Base-by-base conservation (phyloP, 2,113 vertebrate genomes). In the Oxyura jamaicensis region DNA sequence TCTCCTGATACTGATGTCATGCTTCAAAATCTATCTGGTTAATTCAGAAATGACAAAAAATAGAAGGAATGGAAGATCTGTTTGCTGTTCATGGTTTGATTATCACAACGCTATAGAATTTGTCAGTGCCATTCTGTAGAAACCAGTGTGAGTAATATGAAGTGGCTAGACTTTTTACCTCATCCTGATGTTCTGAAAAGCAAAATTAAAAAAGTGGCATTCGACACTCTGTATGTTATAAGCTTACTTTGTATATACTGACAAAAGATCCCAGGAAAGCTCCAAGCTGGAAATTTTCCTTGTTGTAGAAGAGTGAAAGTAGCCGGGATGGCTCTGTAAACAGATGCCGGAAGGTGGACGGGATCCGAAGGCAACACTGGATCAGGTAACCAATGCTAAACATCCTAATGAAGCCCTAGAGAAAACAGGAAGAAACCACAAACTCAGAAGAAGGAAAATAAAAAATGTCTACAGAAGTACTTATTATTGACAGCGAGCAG, bases 301-400 rank as follows among this genome's bases (percentile, higher is more conserved):
- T 99, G 97, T 99, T 99, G 98, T 99, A 99, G 97, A 99, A 99
- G 75, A 99, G 98, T 6, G 99, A 99, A 46, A 99, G 94, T 11
- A 99, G 97, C 14, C 98, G 97, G 11, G 99, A 99, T 4, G 99
- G 99, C 85, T 99, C 98, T 68, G 99, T 99, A 96, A 99, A 99
- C 95, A 99, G 97, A 91, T 99, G 98, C 46, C 99, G 98, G 96
- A 99, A 99, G 1, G 99, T 98, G 83, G 99, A 99, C 59, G 99
- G 99, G 73, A 99, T 98, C 96, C 99, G 99, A 82, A 99, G 98
- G 97, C 99, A 99, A 96, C 99, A 99, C 97, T 99, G 99, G 97
- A 99, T 99, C 97, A 99, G 95, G 96, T 99, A 99, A 48, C 99
- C 99, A 3, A 99, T 98, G 26, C 99, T 99, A 93, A 99, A 99